Evolutionary conservation across 2,888 invertebrate genomes (phyloP).

Genomic region (Tiphia femorata): DNA sequence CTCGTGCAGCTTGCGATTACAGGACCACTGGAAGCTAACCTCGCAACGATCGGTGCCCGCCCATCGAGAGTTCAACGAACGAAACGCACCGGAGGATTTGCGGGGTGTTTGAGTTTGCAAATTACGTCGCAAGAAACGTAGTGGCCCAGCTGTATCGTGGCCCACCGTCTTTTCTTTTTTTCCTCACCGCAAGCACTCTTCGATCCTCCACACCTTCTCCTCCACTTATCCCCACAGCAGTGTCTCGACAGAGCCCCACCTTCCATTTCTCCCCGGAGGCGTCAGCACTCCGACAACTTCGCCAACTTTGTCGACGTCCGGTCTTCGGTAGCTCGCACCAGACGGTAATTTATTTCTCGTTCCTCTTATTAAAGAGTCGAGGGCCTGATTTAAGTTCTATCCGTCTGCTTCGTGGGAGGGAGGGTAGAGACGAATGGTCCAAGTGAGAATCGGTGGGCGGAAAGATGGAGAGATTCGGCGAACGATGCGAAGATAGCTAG

Average conservation of each 20-base stretch:
- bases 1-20: too few species aligned
- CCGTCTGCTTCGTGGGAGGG: too few species aligned
- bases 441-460: too few species aligned
- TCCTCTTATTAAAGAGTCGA: slow-evolving; percentile 18
- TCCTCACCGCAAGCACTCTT: neutral
- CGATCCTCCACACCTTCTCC: neutral
- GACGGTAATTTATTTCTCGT: slow-evolving; percentile 25
- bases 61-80: too few species aligned
- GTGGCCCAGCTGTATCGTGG: neutral
- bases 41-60: too few species aligned
- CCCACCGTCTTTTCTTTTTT: neutral
- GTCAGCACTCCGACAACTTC: slow-evolving; percentile 23
- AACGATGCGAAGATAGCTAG: too few species aligned
- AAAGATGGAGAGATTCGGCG: too few species aligned
- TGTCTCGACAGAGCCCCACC: neutral
- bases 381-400: slow-evolving; percentile 22
- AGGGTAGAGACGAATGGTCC: neutral
- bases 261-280: too few species aligned
- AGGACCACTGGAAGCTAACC: too few species aligned
- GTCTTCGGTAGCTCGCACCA: neutral
- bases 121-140: neutral
- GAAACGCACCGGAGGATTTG: too few species aligned
- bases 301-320: slow-evolving; percentile 10
- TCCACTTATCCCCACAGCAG: neutral
- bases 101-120: too few species aligned